Base-by-base conservation (phyloP, 2,888 invertebrate genomes). In the Lasioglossum malachurum region DNA sequence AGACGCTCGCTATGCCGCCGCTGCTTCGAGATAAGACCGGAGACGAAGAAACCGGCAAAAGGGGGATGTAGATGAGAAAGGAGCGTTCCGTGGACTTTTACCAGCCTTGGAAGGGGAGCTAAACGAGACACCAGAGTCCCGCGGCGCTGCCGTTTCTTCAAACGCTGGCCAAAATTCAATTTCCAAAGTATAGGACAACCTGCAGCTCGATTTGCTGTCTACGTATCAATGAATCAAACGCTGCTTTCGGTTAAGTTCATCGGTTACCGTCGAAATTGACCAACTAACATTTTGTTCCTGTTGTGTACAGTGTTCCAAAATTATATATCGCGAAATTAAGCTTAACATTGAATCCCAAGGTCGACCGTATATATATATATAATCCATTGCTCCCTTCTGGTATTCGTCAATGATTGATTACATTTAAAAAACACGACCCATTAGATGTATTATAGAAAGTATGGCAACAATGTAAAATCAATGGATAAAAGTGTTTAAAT, bases 11-110 rank as follows among this genome's bases (percentile, higher is more conserved):
- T 53, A 23, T 53, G 46, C 57, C 44, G 49, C 7, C 16, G 38
- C 27, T 53, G 41, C 31, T 35, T 19, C 67, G 31, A 31, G 73
- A 69, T 60, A 80, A 74, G 67, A 64, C 67, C 31, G 75, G 77
- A 67, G 79, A 86, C 31, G 75, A 77, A 67, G 79, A 86, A 82
- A 82, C 82, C 57, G 75, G 46, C 78, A 60, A 74, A 64, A 85
- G 73, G 80, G 75, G 89, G 84, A 91, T 91, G 89, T 87, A 88
- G 90, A 87, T 87, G 83, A 85, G 83, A 80, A 80, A 81, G 82
- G 75, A 72, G 82, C 82, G 87, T 79, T 84, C 89, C 86, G 75
- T 83, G 80, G 82, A 82, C 81, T 73, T 87, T 82, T 73, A 53
- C 23, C 53, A 53, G 53, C 53, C 53, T 23, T 23, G 53, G 53